These are phyloP conservation scores for Agrochola litura DNA, from an alignment of 2,888 invertebrate genomes.

Conservation along the genomic window DNA sequence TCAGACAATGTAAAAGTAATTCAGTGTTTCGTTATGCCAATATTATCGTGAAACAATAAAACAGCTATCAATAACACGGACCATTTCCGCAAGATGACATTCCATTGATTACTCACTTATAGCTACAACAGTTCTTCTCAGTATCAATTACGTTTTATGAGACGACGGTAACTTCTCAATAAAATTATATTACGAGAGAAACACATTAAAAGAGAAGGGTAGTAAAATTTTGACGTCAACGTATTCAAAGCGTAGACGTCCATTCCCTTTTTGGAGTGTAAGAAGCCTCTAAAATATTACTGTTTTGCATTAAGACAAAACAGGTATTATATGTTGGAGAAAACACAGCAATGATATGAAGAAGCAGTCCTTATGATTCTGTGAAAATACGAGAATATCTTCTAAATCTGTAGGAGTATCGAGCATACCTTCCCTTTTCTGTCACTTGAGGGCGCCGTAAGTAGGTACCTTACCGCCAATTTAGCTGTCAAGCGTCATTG, in stretches of 20 bases:
- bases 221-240: constrained; percentile 42
- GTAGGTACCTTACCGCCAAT: too few relatives aligned
- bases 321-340: too few relatives aligned
- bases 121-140: background rate
- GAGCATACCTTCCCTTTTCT: too few relatives aligned
- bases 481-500: too few relatives aligned
- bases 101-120: constrained; percentile 24
- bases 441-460: too few relatives aligned
- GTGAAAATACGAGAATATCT: too few relatives aligned
- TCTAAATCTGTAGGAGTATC: too few relatives aligned
- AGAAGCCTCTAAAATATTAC: background rate
- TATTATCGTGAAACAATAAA: constrained; percentile 29
- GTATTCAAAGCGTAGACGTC: constrained; percentile 1
- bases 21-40: constrained; percentile 16
- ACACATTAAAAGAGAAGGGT: constrained; percentile 28
- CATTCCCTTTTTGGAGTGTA: constrained; percentile 1
- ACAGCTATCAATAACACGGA: background rate
- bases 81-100: constrained; percentile 28
- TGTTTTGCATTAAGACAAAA: too few relatives aligned
- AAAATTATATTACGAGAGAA: constrained; percentile 41
- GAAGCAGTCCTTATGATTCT: too few relatives aligned
- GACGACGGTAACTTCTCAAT: constrained; percentile 38
- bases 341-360: too few relatives aligned
- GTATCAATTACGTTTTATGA: constrained; percentile 27
- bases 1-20: background rate